Percentiles rank a stretch among this genome's conserved stretches.
phyloP scores from a whole-genome alignment of 2,797 vertebrate species.

The Trachops cirrhosus region DNA sequence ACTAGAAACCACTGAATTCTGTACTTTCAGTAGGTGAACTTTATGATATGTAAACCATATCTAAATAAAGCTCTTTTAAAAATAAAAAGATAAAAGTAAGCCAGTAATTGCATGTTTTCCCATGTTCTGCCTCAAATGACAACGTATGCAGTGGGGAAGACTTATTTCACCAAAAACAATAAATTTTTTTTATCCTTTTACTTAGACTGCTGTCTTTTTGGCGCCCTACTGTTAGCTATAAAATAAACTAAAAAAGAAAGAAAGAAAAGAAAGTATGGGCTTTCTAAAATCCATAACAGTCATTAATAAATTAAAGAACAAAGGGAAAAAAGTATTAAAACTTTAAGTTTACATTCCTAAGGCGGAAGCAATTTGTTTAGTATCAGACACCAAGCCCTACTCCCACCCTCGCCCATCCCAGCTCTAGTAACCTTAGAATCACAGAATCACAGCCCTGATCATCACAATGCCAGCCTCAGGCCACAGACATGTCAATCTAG shows the following conservation, averaged over 20 bases:
- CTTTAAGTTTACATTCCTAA: background rate
- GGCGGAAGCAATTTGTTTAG: background rate
- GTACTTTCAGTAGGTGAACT: background rate
- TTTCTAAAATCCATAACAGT: background rate
- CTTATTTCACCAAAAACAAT: background rate
- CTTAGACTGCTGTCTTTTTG: background rate
- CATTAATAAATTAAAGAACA: slow-evolving; percentile 21
- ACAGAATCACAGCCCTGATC: background rate
- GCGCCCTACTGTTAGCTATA: background rate
- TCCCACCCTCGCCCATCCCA: too few relatives aligned
- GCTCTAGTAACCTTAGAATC: background rate
- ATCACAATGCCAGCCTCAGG: background rate
- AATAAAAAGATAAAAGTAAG: slow-evolving; percentile 17
- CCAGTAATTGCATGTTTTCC: background rate
- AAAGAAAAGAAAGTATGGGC: background rate
- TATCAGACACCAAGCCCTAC: background rate
- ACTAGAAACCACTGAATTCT: background rate
- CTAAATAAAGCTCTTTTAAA: background rate
- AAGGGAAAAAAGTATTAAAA: background rate
- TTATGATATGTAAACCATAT: background rate
- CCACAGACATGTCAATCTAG: background rate
- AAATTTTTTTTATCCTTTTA: background rate
- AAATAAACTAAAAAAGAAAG: background rate
- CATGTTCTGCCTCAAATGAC: background rate
- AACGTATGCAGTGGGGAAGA: background rate